Conservation (phyloP, 1,140 invertebrate species). For the Odontomachus brunneus region DNA sequence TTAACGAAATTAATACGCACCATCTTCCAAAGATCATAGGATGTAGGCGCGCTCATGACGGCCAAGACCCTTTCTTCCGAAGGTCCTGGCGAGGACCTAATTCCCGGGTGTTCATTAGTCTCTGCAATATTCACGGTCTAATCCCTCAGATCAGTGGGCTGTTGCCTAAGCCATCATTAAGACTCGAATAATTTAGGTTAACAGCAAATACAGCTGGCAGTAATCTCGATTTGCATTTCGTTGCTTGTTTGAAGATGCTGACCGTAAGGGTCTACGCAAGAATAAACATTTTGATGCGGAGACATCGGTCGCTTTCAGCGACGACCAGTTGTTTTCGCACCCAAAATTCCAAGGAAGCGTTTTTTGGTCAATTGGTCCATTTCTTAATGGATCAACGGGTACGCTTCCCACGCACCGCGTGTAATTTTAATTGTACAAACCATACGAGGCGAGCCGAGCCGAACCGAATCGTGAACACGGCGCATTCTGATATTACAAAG, state of each 20-base stretch:
- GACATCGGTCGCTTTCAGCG: conserved; percentile 38
- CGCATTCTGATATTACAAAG: background rate
- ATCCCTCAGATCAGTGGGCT: conserved; percentile 84
- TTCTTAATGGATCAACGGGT: conserved; percentile 13
- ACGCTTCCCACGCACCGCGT: no score
- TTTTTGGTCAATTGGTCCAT: background rate
- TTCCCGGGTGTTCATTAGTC: conserved; percentile 81
- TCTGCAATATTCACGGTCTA: conserved; percentile 84
- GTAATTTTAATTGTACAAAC: no score
- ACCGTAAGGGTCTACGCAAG: conserved; percentile 65
- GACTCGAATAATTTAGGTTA: conserved; percentile 86
- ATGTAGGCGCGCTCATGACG: conserved; percentile 7
- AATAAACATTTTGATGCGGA: conserved; percentile 77
- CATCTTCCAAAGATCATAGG: background rate
- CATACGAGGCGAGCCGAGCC: no score
- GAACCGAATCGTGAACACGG: background rate
- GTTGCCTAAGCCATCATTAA: conserved; percentile 85
- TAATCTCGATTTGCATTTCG: conserved; percentile 85
- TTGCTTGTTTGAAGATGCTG: conserved; percentile 76
- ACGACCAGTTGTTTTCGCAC: conserved; percentile 46
- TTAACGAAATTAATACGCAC: background rate
- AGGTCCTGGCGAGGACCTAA: conserved; percentile 70
- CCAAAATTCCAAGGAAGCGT: conserved; percentile 32
- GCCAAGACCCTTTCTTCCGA: conserved; percentile 64
- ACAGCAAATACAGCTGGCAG: conserved; percentile 80